Evolutionary conservation across 2,888 invertebrate species (phyloP), one percentile per base, ranked within the genome.

Genomic region (Agelastica alni): DNA sequence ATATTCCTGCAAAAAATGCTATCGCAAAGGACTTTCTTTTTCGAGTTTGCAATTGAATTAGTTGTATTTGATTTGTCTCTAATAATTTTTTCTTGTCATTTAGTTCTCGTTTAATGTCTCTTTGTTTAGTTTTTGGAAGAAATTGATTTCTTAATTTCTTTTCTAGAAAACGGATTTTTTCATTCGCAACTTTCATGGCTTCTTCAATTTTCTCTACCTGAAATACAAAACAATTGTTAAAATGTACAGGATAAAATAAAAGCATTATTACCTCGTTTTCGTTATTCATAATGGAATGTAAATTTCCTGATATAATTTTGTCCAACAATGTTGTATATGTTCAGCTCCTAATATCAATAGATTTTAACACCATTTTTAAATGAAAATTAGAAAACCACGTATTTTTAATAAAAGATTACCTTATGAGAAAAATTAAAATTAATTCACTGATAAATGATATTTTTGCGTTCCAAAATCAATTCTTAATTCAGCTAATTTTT

Each of bases 71-170:
- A 45, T 75, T 71, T 10, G 70, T 69, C 10, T 58, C 55, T 30
- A 76, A 61, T 31, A 74, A 59, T 64, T 75, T 75, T 44, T 68
- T 63, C 5, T 73, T 67, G 67, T 76, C 75, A 5, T 56, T 41
- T 32, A 76, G 53, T 59, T 76, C 76, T 30, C 56, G 62, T 58
- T 65, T 61, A 10, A 75, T 53, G 4, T 59, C 53, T 44, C 69
- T 65, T 57, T 70, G 66, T 46, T 66, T 64, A 17, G 61, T 58
- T 42, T 58, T 58, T 6, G 71, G 63, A 13, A 73, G 48, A 18
- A 59, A 56, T 32, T 66, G 62, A 13, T 56, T 60, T 36, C 64
- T 60, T 30, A 75, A 48, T 63, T 67, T 70, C 7, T 64, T 56
- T 64, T 76, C 74, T 42, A 75, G 53, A 18, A 45, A 51, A 41